Evolutionary conservation across 2,797 vertebrate genomes (phyloP).

Genomic region (Zalophus californianus): DNA sequence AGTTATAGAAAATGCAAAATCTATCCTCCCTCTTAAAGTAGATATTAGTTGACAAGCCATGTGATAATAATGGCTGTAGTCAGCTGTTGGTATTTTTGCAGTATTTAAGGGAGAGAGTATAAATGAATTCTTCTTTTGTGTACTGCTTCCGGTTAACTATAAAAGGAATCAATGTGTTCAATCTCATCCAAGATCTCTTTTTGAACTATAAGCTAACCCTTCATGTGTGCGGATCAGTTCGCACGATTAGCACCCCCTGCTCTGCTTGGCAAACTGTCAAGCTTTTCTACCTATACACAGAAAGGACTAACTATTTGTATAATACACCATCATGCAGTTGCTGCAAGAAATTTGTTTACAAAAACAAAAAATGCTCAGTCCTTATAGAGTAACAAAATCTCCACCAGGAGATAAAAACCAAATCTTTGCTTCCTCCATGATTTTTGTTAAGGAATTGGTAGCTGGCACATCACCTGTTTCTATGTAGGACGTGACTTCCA

Average conservation of each 20-base stretch:
- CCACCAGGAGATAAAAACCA: not conserved
- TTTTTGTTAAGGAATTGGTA: conserved; percentile 33
- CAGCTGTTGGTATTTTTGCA: conserved; percentile 30
- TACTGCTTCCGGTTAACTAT: not conserved
- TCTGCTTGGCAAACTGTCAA: not conserved
- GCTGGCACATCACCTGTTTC: not conserved
- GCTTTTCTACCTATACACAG: not conserved
- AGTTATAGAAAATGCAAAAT: not conserved
- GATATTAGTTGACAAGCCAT: not conserved
- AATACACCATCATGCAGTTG: not conserved
- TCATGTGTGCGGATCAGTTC: not conserved
- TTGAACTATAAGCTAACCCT: conserved; percentile 1
- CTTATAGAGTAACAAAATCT: conserved; percentile 21
- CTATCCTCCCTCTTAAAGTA: not conserved
- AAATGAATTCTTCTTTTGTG: conserved; percentile 9
- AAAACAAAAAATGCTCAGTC: conserved; percentile 10
- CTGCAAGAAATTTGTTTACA: conserved; percentile 7
- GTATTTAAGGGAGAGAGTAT: not conserved
- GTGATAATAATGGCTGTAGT: not conserved
- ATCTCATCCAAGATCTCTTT: conserved; percentile 49
- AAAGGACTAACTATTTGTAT: conserved; percentile 12
- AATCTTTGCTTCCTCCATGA: not conserved
- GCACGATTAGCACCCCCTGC: not conserved
- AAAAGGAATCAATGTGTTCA: not conserved
- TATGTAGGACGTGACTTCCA: not conserved